Percentiles rank a stretch among this genome's conserved stretches.
Evolutionary conservation across 2,113 vertebrate genomes (phyloP).

Genomic region (Chionis minor): DNA sequence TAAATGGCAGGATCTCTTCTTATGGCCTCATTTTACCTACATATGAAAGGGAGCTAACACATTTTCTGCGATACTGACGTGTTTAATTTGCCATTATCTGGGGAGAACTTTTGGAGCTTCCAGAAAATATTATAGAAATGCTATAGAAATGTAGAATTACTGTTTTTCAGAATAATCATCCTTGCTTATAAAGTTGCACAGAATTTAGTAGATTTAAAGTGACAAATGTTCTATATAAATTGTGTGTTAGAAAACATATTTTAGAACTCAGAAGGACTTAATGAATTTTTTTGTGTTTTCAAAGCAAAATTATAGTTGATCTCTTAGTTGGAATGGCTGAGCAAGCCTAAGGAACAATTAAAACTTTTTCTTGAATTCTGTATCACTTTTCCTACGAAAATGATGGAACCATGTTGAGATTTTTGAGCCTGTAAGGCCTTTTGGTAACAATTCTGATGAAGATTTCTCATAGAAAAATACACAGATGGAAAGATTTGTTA

Average conservation of each 20-base stretch:
- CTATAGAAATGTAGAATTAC: background rate
- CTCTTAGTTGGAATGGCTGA: background rate
- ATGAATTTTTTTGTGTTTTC: background rate
- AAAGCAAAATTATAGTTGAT: background rate
- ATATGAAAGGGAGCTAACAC: background rate
- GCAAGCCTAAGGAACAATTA: background rate
- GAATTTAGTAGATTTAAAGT: background rate
- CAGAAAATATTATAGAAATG: background rate
- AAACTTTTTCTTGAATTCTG: background rate
- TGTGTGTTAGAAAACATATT: background rate
- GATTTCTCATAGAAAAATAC: constrained; percentile 22
- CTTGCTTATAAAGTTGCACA: background rate
- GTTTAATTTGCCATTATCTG: background rate
- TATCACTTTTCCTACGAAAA: background rate
- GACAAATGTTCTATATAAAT: background rate
- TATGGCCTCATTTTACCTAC: background rate
- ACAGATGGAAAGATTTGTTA: constrained; percentile 38
- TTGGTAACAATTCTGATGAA: constrained; percentile 23
- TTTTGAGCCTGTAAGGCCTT: background rate
- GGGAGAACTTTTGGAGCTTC: background rate
- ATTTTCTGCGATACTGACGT: background rate
- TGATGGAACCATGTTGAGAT: background rate
- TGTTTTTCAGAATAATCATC: constrained; percentile 1
- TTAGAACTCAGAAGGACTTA: background rate
- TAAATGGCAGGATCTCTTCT: constrained; percentile 2